A percentile compares a stretch with the other conserved stretches of the same genome.
Evolutionary conservation across 2,888 invertebrate genomes (phyloP).

Genomic region (Erebia ligea): DNA sequence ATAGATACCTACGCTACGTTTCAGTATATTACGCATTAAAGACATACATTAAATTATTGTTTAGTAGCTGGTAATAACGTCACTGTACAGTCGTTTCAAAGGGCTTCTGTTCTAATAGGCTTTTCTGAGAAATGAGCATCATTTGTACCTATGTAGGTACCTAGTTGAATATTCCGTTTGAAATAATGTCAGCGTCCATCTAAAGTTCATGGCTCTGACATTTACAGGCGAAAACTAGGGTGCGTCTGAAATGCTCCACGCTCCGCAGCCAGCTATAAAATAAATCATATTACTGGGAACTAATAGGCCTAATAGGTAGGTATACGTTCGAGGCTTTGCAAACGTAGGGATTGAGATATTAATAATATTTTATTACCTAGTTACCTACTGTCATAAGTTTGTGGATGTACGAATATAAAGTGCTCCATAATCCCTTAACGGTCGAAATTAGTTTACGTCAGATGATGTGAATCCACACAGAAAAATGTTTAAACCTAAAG

Average conservation of each 20-base stretch:
- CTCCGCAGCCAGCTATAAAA: constrained; percentile 33
- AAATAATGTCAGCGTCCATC: constrained; percentile 31
- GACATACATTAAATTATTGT: not conserved
- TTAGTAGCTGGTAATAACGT: not conserved
- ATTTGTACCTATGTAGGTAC: constrained; percentile 1
- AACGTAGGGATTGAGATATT: not conserved
- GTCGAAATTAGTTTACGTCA: not conserved
- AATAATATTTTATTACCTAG: not conserved
- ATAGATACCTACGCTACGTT: not conserved
- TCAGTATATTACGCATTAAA: not conserved
- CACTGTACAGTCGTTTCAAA: not conserved
- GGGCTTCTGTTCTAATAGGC: not conserved
- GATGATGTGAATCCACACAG: too few relatives aligned
- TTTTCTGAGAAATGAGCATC: constrained; percentile 5
- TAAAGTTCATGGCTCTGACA: constrained; percentile 46
- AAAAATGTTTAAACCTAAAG: not conserved
- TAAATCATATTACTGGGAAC: constrained; percentile 32
- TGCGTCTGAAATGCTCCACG: constrained; percentile 35
- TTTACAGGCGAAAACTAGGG: constrained; percentile 37
- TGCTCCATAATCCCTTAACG: not conserved
- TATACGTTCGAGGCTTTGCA: not conserved
- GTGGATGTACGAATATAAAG: not conserved
- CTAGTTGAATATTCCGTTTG: constrained; percentile 19
- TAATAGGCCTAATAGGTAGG: constrained; percentile 10
- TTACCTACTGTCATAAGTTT: not conserved